phyloP scores from a whole-genome alignment of 2,113 vertebrate species.

The Artemisiospiza belli region DNA sequence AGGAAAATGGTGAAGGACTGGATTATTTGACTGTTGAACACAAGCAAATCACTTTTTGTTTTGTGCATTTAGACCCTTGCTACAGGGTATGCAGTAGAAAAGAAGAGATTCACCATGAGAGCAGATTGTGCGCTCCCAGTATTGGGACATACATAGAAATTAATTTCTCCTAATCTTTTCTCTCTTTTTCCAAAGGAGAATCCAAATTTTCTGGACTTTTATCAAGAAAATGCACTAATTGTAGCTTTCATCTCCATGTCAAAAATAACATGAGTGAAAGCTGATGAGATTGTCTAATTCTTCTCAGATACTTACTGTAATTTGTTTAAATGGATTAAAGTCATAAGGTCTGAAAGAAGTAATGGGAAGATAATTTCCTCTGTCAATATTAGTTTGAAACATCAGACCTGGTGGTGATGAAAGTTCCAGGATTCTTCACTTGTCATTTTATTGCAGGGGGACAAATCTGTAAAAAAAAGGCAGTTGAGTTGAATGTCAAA shows the following conservation, averaged over 20 bases:
- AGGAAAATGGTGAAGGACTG: not conserved
- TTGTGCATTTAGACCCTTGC: not conserved
- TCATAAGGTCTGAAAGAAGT: not conserved
- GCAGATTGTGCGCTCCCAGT: not conserved
- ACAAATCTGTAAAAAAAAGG: not conserved
- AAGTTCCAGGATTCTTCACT: not conserved
- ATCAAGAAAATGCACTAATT: not conserved
- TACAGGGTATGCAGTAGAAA: not conserved
- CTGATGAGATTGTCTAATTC: not conserved
- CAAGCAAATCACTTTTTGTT: not conserved
- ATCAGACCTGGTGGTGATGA: not conserved
- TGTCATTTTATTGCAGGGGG: not conserved
- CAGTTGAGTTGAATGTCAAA: not conserved
- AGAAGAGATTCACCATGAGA: not conserved
- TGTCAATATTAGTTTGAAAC: not conserved
- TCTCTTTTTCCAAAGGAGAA: not conserved
- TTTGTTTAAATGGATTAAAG: not conserved
- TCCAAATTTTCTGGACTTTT: not conserved
- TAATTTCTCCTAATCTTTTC: not conserved
- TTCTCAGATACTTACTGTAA: not conserved
- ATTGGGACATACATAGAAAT: not conserved
- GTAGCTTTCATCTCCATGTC: not conserved
- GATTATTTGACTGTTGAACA: not conserved
- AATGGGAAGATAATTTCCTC: not conserved
- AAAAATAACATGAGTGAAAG: not conserved